Conservation (phyloP, 1,140 invertebrate genomes). For the Drosophila burlai region DNA sequence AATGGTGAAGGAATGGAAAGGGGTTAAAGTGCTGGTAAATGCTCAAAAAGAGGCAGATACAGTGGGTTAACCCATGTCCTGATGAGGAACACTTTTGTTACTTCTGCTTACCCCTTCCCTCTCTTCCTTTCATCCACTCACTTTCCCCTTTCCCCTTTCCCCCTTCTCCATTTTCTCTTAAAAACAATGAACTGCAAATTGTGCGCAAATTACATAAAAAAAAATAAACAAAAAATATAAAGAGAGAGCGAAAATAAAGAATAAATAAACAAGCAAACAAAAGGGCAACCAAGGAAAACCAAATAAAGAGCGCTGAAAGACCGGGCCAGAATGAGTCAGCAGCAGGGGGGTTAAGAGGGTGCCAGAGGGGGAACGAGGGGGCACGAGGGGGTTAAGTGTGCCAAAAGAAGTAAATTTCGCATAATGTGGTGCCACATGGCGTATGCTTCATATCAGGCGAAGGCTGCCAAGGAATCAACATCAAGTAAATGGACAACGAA, state of each 20-base stretch:
- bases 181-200: constrained; percentile 71
- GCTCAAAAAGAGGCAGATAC: background rate
- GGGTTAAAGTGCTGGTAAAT: constrained; percentile 3
- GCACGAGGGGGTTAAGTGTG: constrained; percentile 1
- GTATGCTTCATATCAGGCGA: constrained; percentile 47
- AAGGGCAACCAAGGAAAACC: constrained; percentile 37
- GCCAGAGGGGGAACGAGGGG: background rate
- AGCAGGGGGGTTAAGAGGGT: background rate
- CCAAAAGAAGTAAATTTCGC: constrained; percentile 18
- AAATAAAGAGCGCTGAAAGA: constrained; percentile 35
- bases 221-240: constrained; percentile 15
- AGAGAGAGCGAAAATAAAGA: constrained; percentile 19
- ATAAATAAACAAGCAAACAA: constrained; percentile 47
- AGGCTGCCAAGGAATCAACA: constrained; percentile 6
- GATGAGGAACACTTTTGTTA: constrained; percentile 29
- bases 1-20: background rate
- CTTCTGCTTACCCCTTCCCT: background rate
- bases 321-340: constrained; percentile 32
- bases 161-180: constrained; percentile 16
- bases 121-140: background rate
- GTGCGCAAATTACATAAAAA: constrained; percentile 46
- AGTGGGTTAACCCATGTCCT: constrained; percentile 25
- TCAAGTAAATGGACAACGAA: constrained; percentile 4
- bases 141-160: background rate
- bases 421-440: constrained; percentile 35